phyloP scores from a whole-genome alignment of 2,113 vertebrate genomes.

The Gavia stellata region DNA sequence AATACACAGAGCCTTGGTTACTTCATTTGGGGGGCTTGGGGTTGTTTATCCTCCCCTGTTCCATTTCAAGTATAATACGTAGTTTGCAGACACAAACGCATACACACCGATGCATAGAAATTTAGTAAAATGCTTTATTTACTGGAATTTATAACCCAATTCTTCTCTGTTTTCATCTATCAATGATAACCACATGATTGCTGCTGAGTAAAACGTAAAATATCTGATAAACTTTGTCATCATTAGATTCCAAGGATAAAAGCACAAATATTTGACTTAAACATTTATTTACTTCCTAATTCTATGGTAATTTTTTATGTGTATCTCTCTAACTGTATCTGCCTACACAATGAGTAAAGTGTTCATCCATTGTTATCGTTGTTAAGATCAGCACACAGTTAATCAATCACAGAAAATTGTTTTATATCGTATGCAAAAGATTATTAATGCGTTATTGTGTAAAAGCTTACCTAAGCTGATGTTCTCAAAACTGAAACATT shows the following conservation, averaged over 20 bases:
- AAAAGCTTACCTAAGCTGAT: constrained; percentile 87
- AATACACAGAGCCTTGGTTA: background rate
- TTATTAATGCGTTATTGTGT: constrained; percentile 76
- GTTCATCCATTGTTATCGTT: constrained; percentile 64
- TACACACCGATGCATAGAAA: background rate
- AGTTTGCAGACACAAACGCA: background rate
- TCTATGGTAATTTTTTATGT: constrained; percentile 57
- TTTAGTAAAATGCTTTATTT: background rate
- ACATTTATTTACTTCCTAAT: constrained; percentile 49
- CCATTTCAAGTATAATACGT: background rate
- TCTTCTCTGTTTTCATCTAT: constrained; percentile 7
- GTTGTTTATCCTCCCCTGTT: background rate
- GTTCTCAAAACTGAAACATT: constrained; percentile 84
- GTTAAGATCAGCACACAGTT: constrained; percentile 65
- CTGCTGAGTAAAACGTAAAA: constrained; percentile 34
- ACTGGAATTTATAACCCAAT: background rate
- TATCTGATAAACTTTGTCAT: constrained; percentile 12
- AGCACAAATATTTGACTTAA: constrained; percentile 50
- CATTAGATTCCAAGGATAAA: constrained; percentile 27
- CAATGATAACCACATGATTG: background rate
- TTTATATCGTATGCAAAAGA: constrained; percentile 63
- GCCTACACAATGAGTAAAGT: constrained; percentile 57
- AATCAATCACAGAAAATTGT: constrained; percentile 76
- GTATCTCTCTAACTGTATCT: constrained; percentile 48
- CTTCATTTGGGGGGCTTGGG: background rate